Evolutionary conservation across 1,140 invertebrate species (phyloP).

Genomic region (Brachystomella parvula): DNA sequence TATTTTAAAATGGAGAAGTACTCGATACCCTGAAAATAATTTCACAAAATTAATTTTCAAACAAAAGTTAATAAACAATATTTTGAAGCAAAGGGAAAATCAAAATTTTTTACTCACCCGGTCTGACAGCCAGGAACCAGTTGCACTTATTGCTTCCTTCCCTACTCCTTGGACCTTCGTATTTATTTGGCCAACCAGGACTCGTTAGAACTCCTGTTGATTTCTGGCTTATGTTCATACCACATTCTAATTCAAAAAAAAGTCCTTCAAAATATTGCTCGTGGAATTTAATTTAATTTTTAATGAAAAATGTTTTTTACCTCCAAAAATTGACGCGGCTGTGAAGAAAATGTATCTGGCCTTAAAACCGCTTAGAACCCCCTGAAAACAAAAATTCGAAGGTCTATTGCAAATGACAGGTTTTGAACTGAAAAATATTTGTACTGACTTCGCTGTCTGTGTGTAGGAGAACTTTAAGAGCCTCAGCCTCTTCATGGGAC

Average conservation of each 20-base stretch:
- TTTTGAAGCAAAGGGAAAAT: too few species aligned
- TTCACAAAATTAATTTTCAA: too few species aligned
- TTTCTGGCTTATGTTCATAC: slow-evolving; percentile 74
- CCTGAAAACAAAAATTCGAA: slow-evolving; percentile 35
- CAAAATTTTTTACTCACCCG: too few species aligned
- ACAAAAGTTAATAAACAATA: too few species aligned
- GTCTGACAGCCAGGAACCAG: slow-evolving; percentile 78
- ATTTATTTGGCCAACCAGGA: slow-evolving; percentile 77
- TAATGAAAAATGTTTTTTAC: slow-evolving; percentile 42
- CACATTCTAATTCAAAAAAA: slow-evolving; percentile 59
- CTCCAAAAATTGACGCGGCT: slow-evolving; percentile 75
- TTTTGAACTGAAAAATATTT: neutral
- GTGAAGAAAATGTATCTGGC: slow-evolving; percentile 79
- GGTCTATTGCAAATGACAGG: neutral
- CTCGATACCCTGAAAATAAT: slow-evolving; percentile 65
- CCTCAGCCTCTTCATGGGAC: slow-evolving; percentile 72
- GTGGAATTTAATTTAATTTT: neutral
- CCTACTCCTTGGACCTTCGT: slow-evolving; percentile 64
- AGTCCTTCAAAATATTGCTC: slow-evolving; percentile 5
- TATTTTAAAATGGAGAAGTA: slow-evolving; percentile 76
- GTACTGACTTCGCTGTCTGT: slow-evolving; percentile 57
- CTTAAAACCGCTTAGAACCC: slow-evolving; percentile 82
- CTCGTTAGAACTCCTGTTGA: slow-evolving; percentile 77
- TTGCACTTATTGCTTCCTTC: slow-evolving; percentile 76
- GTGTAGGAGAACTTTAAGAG: slow-evolving; percentile 72